Evolutionary conservation across 2,113 vertebrate species (phyloP).

Genomic region (Ptilonorhynchus violaceus): DNA sequence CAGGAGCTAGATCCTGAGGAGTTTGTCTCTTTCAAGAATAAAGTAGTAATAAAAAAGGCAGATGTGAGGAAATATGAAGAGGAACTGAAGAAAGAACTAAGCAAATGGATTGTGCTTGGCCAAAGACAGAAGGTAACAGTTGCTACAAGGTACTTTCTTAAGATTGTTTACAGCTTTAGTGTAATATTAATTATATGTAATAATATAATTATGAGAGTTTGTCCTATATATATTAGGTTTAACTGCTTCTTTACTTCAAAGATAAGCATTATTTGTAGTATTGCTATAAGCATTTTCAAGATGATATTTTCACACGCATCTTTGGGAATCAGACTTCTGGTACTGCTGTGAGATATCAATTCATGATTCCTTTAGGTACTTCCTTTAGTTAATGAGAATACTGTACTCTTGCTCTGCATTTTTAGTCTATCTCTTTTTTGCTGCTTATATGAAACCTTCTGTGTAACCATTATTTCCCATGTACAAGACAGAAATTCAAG

Average conservation of each 20-base stretch:
- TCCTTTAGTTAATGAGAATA: background rate
- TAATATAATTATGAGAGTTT: background rate
- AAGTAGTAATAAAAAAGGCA: conserved; percentile 71
- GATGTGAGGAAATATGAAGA: conserved; percentile 67
- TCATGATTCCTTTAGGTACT: background rate
- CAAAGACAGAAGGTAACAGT: conserved; percentile 50
- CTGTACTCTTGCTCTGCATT: background rate
- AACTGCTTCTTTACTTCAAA: background rate
- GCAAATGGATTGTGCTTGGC: conserved; percentile 61
- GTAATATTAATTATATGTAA: background rate
- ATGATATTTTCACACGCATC: background rate
- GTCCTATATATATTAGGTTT: background rate
- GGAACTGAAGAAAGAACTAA: conserved; percentile 68
- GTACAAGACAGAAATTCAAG: background rate
- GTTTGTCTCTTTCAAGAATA: conserved; percentile 67
- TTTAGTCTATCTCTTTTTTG: background rate
- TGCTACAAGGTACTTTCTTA: background rate
- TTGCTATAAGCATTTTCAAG: background rate
- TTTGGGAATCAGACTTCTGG: background rate
- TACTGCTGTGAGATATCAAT: background rate
- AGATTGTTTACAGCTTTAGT: background rate
- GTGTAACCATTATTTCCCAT: background rate
- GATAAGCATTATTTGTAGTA: background rate
- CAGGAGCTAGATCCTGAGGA: conserved; percentile 73
- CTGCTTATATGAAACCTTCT: background rate